phyloP scores from a whole-genome alignment of 2,888 invertebrate genomes.

The Meteorus colon region DNA sequence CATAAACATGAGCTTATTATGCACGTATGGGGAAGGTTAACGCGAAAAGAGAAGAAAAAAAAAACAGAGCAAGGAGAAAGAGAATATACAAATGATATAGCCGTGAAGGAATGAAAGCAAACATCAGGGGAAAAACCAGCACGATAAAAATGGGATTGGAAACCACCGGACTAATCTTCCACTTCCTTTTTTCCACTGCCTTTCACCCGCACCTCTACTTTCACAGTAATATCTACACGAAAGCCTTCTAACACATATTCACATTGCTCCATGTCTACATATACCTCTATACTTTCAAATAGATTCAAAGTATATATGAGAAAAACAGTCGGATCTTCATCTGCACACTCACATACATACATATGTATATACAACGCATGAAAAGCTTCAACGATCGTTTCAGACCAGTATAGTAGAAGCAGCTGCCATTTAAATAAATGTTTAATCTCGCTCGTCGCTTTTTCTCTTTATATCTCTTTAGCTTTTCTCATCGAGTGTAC shows the following conservation, averaged over 20 bases:
- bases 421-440: constrained; percentile 72
- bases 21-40: constrained; percentile 24
- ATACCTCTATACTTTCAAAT: neutral
- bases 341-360: neutral
- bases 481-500: constrained; percentile 49
- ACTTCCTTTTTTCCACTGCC: constrained; percentile 39
- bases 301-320: neutral
- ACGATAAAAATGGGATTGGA: constrained; percentile 73
- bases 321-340: constrained; percentile 21
- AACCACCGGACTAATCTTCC: constrained; percentile 71
- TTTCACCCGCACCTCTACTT: constrained; percentile 24
- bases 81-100: constrained; percentile 27
- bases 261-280: neutral
- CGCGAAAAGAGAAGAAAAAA: constrained; percentile 33
- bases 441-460: constrained; percentile 68
- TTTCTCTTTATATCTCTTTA: constrained; percentile 49
- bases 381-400: constrained; percentile 36
- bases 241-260: constrained; percentile 28
- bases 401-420: constrained; percentile 55
- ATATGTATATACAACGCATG: neutral
- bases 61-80: constrained; percentile 47
- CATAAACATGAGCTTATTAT: constrained; percentile 37
- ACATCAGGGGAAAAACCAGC: constrained; percentile 38
- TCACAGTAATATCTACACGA: constrained; percentile 39
- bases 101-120: constrained; percentile 29